phyloP scores from a whole-genome alignment of 2,888 invertebrate species.

The Phragmatobia fuliginosa region DNA sequence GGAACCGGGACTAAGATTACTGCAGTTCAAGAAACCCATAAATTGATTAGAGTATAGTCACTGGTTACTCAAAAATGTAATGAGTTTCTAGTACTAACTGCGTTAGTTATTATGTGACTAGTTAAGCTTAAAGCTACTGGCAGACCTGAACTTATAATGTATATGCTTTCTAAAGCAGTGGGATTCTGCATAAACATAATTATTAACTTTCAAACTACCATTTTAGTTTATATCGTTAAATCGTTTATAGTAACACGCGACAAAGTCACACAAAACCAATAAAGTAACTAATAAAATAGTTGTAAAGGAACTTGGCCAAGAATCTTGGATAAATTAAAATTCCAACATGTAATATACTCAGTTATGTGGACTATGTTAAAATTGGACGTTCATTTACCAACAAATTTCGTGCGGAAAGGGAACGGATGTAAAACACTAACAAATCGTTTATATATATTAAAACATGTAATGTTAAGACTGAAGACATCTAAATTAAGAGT shows the following conservation, averaged over 20 bases:
- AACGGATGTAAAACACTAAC: constrained; percentile 10
- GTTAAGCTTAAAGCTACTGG: neutral
- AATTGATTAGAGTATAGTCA: no score
- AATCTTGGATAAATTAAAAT: constrained; percentile 9
- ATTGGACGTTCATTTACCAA: neutral
- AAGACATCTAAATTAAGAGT: neutral
- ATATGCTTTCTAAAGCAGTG: neutral
- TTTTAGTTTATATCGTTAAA: neutral
- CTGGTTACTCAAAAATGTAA: no score
- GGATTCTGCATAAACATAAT: neutral
- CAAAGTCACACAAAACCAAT: neutral
- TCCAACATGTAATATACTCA: neutral
- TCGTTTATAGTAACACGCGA: neutral
- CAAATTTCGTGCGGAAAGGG: constrained; percentile 12
- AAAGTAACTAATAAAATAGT: constrained; percentile 6
- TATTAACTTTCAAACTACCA: neutral
- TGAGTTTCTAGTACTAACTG: neutral
- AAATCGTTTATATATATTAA: constrained; percentile 7
- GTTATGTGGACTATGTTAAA: constrained; percentile 8
- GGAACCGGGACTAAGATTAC: neutral
- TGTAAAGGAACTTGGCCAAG: neutral
- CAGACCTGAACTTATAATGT: neutral
- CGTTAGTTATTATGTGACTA: neutral
- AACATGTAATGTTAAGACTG: neutral
- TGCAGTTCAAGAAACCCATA: neutral